These are phyloP conservation scores for Pollenia labialis DNA, from an alignment of 2,888 invertebrate species.

Conservation along the genomic window DNA sequence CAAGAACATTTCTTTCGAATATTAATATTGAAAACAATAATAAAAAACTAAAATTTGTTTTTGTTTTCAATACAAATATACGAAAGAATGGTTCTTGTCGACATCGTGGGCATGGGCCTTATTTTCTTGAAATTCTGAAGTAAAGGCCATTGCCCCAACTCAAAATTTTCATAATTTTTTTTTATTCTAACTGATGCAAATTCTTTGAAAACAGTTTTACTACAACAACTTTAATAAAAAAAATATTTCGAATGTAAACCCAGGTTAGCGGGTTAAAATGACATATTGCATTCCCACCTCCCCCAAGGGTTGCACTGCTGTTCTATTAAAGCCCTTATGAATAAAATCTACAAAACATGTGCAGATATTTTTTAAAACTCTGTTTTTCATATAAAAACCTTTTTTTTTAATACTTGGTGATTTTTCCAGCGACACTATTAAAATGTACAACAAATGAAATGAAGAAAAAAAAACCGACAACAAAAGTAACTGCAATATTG, in stretches of 20 bases:
- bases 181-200: neutral
- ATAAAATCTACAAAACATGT: neutral
- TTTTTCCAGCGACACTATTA: conserved; percentile 21
- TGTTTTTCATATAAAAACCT: neutral
- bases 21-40: too few species aligned
- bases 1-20: too few species aligned
- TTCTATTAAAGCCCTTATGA: neutral
- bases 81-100: too few species aligned
- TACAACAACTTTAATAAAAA: too few species aligned
- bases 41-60: too few species aligned
- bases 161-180: too few species aligned
- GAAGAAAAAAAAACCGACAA: neutral
- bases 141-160: too few species aligned
- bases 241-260: neutral
- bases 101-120: too few species aligned
- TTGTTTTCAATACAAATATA: too few species aligned
- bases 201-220: neutral
- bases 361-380: neutral
- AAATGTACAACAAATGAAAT: conserved; percentile 9
- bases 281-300: conserved; percentile 14
- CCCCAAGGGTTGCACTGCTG: neutral
- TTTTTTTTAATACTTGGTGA: conserved; percentile 5
- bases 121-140: too few species aligned
- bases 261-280: neutral
- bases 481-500: neutral